Evolutionary conservation across 2,113 vertebrate species (phyloP), one percentile per base, ranked within the genome.

Genomic region (Osmerus eperlanus): DNA sequence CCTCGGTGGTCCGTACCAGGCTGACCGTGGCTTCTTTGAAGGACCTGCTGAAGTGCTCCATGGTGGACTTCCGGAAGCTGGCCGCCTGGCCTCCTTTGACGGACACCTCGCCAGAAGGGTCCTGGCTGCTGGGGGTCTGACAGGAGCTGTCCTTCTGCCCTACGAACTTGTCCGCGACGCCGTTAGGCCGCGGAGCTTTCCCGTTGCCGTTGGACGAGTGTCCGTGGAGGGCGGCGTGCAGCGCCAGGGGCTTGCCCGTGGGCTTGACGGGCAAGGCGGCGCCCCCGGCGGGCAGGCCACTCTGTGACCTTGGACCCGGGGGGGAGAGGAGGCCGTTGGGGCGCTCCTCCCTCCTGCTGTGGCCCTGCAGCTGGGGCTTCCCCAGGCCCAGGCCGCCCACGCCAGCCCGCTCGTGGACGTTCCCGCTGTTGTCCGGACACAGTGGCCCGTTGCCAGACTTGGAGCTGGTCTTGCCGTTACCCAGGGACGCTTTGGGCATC

Each of bases 11-110:
- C 89, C 93, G 93, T 81, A 93, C 92, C 75, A 97, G 87, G 73
- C 92, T 96, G 68, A 94, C 95, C 59, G 95, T 95, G 14, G 95
- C 92, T 85, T 98, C 96, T 82, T 97, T 98, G 79, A 97, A 96
- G 54, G 97, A 95, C 67, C 94, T 91, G 77, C 94, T 93, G 58
- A 96, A 95, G 70, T 96, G 95, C 81, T 98, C 95, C 80, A 96
- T 83, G 52, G 92, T 89, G 2, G 94, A 93, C 84, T 97, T 97
- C 25, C 92, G 89, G 75, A 96, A 94, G 64, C 86, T 75, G 1
- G 41, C 71, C 0, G 70, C 28, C 29, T 71, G 75, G 29, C 69
- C 68, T 12, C 90, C 90, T 73, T 94, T 94, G 80, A 90, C 88
- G 76, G 92, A 75, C 65, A 91, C 86, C 65, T 92, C 90, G 23